These are phyloP conservation scores for Clarias platycephalus DNA, from an alignment of 2,797 vertebrate species.

Conservation along the genomic window DNA sequence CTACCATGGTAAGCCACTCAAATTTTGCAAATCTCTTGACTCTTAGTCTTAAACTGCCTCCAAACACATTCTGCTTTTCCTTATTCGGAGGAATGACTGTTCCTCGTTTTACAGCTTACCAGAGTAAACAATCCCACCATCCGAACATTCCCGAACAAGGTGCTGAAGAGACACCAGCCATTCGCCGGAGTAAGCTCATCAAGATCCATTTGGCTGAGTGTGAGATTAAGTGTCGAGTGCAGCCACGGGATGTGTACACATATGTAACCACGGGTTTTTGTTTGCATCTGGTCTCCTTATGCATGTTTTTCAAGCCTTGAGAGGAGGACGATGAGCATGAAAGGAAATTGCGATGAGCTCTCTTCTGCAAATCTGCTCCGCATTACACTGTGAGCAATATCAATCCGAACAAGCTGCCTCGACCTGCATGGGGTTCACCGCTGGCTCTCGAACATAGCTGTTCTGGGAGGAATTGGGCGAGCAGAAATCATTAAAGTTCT, in stretches of 20 bases:
- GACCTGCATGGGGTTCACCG: conserved; percentile 77
- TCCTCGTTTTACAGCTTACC: conserved; percentile 25
- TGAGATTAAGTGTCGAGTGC: conserved; percentile 58
- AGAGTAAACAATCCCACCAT: conserved; percentile 25
- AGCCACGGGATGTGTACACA: conserved; percentile 65
- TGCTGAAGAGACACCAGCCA: conserved; percentile 2
- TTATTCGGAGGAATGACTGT: neutral
- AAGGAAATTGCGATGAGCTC: conserved; percentile 86
- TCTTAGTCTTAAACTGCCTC: neutral
- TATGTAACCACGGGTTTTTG: conserved; percentile 58
- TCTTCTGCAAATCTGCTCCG: conserved; percentile 87
- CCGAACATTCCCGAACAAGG: conserved; percentile 23
- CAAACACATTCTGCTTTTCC: neutral
- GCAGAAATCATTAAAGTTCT: conserved; percentile 78
- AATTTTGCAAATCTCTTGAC: no score
- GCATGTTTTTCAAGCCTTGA: conserved; percentile 81
- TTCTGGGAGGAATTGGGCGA: conserved; percentile 65
- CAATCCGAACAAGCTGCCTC: conserved; percentile 83
- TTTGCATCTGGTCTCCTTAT: conserved; percentile 85
- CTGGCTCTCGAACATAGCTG: conserved; percentile 80
- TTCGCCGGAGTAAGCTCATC: neutral
- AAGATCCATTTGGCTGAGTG: conserved; percentile 34
- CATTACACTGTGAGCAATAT: conserved; percentile 88
- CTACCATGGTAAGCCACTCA: neutral
- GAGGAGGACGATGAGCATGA: conserved; percentile 82